These are phyloP conservation scores for Lasioglossum malachurum DNA, from an alignment of 2,888 invertebrate genomes.

Conservation along the genomic window DNA sequence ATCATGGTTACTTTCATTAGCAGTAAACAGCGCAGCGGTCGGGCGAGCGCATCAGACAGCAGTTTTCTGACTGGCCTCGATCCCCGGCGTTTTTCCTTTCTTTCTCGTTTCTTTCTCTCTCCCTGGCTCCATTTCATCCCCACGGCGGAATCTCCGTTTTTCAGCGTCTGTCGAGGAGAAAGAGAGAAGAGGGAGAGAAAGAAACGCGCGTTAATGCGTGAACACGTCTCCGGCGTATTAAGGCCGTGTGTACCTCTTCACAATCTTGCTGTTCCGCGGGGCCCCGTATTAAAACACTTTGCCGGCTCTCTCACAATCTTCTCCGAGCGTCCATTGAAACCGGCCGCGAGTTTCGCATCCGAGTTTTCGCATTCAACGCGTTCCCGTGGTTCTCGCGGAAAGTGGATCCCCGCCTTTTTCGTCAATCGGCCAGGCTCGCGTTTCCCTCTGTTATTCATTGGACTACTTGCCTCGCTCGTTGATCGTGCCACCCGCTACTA, in stretches of 20 bases:
- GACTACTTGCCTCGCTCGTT: conserved; percentile 34
- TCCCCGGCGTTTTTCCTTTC: conserved; percentile 5
- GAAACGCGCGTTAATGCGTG: conserved; percentile 57
- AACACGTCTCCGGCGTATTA: conserved; percentile 52
- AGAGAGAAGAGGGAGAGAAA: background rate
- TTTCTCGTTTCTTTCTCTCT: conserved; percentile 11
- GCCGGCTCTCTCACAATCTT: conserved; percentile 38
- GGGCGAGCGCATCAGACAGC: conserved; percentile 26
- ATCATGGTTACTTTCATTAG: conserved; percentile 1
- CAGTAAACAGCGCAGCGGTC: conserved; percentile 53
- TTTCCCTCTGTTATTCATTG: conserved; percentile 24
- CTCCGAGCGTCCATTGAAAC: conserved; percentile 39
- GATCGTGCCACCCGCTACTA: background rate
- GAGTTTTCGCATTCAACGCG: conserved; percentile 25
- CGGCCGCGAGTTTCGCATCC: conserved; percentile 14
- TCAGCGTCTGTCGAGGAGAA: background rate
- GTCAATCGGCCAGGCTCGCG: conserved; percentile 33
- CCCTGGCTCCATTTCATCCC: conserved; percentile 17
- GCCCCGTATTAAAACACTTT: conserved; percentile 53
- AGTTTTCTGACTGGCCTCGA: conserved; percentile 34
- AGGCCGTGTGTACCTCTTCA: conserved; percentile 48
- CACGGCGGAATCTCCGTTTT: conserved; percentile 45
- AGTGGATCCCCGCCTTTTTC: conserved; percentile 32
- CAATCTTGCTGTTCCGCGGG: conserved; percentile 41
- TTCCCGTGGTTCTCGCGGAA: conserved; percentile 18